phyloP scores from a whole-genome alignment of 2,888 invertebrate species.

The Hemicrepidius hirtus region DNA sequence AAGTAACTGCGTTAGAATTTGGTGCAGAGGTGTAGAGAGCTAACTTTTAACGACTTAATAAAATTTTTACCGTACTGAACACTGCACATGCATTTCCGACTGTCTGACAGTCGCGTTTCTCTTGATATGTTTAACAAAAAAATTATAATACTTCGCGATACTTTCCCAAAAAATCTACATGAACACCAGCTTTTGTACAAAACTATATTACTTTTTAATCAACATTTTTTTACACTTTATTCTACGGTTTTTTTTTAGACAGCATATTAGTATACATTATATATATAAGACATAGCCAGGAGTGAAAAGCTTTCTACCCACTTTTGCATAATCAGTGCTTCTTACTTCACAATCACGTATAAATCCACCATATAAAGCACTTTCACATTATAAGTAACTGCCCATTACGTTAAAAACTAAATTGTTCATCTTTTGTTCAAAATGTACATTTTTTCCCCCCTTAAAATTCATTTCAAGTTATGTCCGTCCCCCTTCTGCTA shows the following conservation, averaged over 20 bases:
- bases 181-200: conserved; percentile 56
- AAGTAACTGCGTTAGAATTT: conserved; percentile 55
- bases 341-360: conserved; percentile 37
- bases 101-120: conserved; percentile 61
- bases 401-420: background rate
- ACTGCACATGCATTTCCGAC: conserved; percentile 56
- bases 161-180: conserved; percentile 59
- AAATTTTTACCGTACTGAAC: conserved; percentile 49
- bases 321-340: conserved; percentile 39
- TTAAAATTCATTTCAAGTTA: no score
- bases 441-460: background rate
- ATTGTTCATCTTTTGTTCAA: background rate
- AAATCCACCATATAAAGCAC: conserved; percentile 32
- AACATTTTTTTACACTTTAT: conserved; percentile 50
- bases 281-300: conserved; percentile 43
- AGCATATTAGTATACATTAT: conserved; percentile 45
- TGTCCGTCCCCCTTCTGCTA: no score
- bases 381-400: conserved; percentile 34
- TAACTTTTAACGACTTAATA: conserved; percentile 55
- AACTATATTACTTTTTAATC: conserved; percentile 50
- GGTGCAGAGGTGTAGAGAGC: conserved; percentile 65
- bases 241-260: conserved; percentile 43
- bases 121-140: conserved; percentile 63
- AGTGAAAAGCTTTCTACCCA: conserved; percentile 45
- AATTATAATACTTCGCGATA: conserved; percentile 57